A percentile compares a stretch with the other conserved stretches of the same genome.
Evolutionary conservation across 2,113 vertebrate genomes (phyloP).

Genomic region (Podocnemis expansa): DNA sequence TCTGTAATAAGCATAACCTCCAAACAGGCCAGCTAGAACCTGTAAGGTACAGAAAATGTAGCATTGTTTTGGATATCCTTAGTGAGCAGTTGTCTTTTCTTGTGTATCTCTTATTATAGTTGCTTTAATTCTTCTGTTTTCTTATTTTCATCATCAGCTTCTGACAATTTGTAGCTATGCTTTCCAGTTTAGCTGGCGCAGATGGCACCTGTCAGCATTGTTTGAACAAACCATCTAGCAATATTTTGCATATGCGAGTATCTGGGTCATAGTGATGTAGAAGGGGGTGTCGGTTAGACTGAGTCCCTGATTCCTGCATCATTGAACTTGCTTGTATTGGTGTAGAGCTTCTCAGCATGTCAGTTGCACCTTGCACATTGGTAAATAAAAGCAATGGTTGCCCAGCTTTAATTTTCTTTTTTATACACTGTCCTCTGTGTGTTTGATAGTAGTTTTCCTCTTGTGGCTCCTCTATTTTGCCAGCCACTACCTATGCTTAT

Average conservation of each 20-base stretch:
- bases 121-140: neutral
- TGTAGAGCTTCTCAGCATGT: neutral
- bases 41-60: neutral
- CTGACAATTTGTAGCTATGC: neutral
- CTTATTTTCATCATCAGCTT: neutral
- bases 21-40: neutral
- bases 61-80: neutral
- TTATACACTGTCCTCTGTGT: neutral
- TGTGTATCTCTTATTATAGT: neutral
- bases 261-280: neutral
- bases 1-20: neutral
- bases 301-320: neutral
- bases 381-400: neutral
- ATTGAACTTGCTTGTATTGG: neutral
- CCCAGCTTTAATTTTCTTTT: neutral
- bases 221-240: neutral
- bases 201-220: neutral
- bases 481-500: neutral
- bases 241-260: neutral
- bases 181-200: neutral
- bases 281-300: neutral
- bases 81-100: too few relatives aligned
- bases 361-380: neutral
- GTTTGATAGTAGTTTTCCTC: neutral
- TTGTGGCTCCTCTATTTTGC: neutral